Conservation (phyloP, 2,113 vertebrate species). For the Neogale vison region DNA sequence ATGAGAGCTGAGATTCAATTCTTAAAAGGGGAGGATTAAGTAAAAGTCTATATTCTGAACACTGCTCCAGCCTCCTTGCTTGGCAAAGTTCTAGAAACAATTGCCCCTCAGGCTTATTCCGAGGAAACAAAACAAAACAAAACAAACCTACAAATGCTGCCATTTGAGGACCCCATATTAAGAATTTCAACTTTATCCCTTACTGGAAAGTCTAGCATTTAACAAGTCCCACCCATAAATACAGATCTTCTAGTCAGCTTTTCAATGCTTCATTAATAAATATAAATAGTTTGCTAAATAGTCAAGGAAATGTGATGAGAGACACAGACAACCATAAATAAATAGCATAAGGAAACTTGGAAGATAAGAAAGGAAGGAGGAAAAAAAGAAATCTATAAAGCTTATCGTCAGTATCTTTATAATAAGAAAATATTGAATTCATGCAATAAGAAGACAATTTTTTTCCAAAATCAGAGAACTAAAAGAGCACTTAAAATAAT, state of each 20-base stretch:
- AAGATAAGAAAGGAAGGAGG: background rate
- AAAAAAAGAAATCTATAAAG: background rate
- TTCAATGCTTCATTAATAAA: background rate
- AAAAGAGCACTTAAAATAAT: slow-evolving; percentile 7
- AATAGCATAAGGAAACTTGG: background rate
- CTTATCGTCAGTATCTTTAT: background rate
- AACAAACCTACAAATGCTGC: background rate
- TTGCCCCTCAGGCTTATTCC: background rate
- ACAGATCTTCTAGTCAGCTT: background rate
- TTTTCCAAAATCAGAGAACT: background rate
- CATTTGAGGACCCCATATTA: background rate
- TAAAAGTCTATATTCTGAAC: background rate
- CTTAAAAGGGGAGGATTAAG: background rate
- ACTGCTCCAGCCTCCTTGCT: background rate
- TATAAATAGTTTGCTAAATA: background rate
- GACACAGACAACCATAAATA: background rate
- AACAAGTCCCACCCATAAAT: background rate
- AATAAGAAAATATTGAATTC: background rate
- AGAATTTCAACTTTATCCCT: background rate
- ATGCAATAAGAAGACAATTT: background rate
- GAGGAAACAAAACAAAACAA: background rate
- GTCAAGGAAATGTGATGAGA: background rate
- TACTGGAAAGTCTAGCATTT: background rate
- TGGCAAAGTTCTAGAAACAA: background rate
- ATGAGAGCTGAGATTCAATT: background rate